phyloP scores from a whole-genome alignment of 2,797 vertebrate species.

The Neosilurus hyrtlii region DNA sequence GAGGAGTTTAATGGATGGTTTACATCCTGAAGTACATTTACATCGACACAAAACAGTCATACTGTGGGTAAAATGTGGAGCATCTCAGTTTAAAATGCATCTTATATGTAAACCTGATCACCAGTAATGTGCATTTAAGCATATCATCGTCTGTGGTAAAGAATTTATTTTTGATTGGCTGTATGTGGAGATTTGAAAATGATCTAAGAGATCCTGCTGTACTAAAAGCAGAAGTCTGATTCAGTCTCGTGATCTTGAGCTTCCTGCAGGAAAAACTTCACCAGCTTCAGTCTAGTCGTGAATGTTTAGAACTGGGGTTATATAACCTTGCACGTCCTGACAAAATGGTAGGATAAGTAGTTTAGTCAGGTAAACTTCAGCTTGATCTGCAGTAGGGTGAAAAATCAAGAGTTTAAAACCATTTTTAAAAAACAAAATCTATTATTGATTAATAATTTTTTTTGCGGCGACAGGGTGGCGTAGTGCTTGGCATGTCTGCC shows the following conservation, averaged over 20 bases:
- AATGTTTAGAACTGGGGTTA: not conserved
- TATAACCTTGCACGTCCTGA: not conserved
- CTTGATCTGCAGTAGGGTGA: too few species aligned
- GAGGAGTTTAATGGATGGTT: not conserved
- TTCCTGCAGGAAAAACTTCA: conserved; percentile 13
- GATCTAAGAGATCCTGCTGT: not conserved
- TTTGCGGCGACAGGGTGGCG: too few species aligned
- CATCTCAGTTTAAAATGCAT: not conserved
- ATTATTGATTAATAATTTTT: too few species aligned
- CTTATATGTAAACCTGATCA: not conserved
- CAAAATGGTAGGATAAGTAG: too few species aligned
- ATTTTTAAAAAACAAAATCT: too few species aligned
- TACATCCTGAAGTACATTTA: not conserved
- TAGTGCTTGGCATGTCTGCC: too few species aligned
- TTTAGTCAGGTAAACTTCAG: not conserved
- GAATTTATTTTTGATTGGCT: not conserved
- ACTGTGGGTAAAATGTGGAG: not conserved
- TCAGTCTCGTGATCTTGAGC: conserved; percentile 62
- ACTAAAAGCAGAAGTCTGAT: conserved; percentile 21
- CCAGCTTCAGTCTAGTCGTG: not conserved
- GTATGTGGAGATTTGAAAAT: not conserved
- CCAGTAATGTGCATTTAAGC: not conserved
- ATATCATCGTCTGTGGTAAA: not conserved
- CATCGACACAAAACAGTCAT: not conserved
- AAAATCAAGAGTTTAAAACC: too few species aligned